Base-by-base conservation (phyloP, 2,888 invertebrate genomes). In the Argyresthia albistria region DNA sequence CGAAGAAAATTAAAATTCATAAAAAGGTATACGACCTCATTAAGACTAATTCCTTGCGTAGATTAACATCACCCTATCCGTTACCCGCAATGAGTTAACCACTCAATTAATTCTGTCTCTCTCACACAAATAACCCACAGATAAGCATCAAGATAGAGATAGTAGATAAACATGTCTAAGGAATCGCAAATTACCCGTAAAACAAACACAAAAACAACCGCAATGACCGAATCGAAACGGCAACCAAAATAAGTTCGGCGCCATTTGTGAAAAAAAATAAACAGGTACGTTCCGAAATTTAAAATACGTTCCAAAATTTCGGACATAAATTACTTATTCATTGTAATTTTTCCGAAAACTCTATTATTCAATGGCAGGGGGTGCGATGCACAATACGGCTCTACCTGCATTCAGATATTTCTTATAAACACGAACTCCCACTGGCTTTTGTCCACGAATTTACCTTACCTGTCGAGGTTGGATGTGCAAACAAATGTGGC, bases 311-410 rank as follows among this genome's bases (percentile, higher is more conserved):
- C 69, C 72, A 65, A 67, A 50, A 42, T n/a, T 35, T 14, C 72
- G 73, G 66, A 76, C 80, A 84, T 86, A 84, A 86, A 86, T 86
- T 84, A 83, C 71, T 68, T 70, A 74, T 74, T 74, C 76, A 83
- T 87, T 87, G 87, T 86, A 72, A 72, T 72, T 11, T 77, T 84
- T 86, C 84, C 82, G 72, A 84, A 86, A 86, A 86, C 70, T 82
- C 80, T 78, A 82, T 84, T 84, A 79, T 83, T 70, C 72, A 62
- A 58, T 61, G 59, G 63, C 68, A 74, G 75, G 76, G 76, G 75
- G 77, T 76, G 76, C 62, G 69, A 61, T 64, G 49, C 62, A 80
- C 82, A 81, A 82, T 76, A 65, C 64, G 53, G 58, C 55, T 67
- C 76, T 86, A 84, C 84, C 86, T 86, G 84, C 63, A 61, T 62